Conservation (phyloP, 2,888 invertebrate genomes). For the Xestia sexstrigata region DNA sequence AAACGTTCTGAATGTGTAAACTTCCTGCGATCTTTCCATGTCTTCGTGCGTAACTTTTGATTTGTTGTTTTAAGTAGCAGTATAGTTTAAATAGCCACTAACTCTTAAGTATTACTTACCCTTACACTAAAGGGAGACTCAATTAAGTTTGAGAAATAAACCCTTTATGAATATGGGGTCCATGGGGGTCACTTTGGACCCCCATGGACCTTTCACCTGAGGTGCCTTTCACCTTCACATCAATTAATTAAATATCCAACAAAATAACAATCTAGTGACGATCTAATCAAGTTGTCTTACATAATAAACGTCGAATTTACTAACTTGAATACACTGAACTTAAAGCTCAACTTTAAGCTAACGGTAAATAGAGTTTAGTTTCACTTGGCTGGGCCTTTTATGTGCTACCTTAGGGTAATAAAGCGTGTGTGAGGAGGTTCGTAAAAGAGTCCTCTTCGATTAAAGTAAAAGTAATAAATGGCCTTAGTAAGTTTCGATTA, state of each 20-base stretch:
- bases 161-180: conserved; percentile 29
- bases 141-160: conserved; percentile 43
- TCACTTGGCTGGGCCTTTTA: conserved; percentile 64
- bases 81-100: conserved; percentile 22
- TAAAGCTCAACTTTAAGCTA: conserved; percentile 42
- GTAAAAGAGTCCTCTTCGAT: conserved; percentile 75
- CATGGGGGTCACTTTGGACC: conserved; percentile 19
- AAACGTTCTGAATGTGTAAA: conserved; percentile 8
- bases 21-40: conserved; percentile 13
- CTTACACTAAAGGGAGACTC: conserved; percentile 22
- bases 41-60: conserved; percentile 5
- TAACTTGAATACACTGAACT: conserved; percentile 57
- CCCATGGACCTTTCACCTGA: too few relatives aligned
- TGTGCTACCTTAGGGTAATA: conserved; percentile 73
- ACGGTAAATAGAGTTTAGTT: conserved; percentile 50
- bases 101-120: conserved; percentile 37
- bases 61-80: conserved; percentile 35
- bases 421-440: conserved; percentile 74
- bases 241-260: conserved; percentile 70
- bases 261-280: conserved; percentile 68
- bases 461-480: conserved; percentile 76
- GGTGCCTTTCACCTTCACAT: conserved; percentile 63
- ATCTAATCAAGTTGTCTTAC: conserved; percentile 73
- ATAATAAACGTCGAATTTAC: conserved; percentile 72
- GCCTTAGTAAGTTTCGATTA: conserved; percentile 70